Conservation (phyloP, 1,140 invertebrate species). For the Sminthurinus signatus region DNA sequence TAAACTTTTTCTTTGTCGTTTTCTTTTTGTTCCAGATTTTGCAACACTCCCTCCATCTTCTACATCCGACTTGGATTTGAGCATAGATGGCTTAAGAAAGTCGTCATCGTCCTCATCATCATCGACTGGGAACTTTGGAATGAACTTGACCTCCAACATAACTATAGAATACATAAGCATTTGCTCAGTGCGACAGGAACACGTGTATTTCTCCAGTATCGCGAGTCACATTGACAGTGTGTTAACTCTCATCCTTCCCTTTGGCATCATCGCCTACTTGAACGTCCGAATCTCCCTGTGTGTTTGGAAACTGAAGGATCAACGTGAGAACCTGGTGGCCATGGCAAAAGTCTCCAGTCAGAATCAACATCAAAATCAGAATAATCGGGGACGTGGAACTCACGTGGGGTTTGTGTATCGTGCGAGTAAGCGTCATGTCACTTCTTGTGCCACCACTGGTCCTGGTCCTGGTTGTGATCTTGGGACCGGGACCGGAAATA, state of each 20-base stretch:
- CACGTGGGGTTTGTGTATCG: slow-evolving; percentile 11
- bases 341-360: slow-evolving; percentile 22
- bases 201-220: slow-evolving; percentile 50
- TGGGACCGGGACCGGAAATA: neutral
- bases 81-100: too few relatives aligned
- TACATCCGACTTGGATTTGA: too few relatives aligned
- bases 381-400: neutral
- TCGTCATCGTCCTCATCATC: too few relatives aligned
- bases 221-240: slow-evolving; percentile 65
- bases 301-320: slow-evolving; percentile 53
- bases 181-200: slow-evolving; percentile 42
- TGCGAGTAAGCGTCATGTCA: neutral
- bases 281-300: slow-evolving; percentile 60
- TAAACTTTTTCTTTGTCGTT: too few relatives aligned
- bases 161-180: neutral
- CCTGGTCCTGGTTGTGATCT: neutral
- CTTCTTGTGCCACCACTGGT: neutral
- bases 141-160: too few relatives aligned
- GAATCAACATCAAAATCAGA: slow-evolving; percentile 20
- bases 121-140: too few relatives aligned
- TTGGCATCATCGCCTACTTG: slow-evolving; percentile 60
- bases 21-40: too few relatives aligned
- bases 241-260: slow-evolving; percentile 63
- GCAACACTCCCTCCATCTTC: too few relatives aligned
- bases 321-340: slow-evolving; percentile 36